Conservation (phyloP, 92 coral and sea anemone species). For the Anthopleura xanthogrammica region DNA sequence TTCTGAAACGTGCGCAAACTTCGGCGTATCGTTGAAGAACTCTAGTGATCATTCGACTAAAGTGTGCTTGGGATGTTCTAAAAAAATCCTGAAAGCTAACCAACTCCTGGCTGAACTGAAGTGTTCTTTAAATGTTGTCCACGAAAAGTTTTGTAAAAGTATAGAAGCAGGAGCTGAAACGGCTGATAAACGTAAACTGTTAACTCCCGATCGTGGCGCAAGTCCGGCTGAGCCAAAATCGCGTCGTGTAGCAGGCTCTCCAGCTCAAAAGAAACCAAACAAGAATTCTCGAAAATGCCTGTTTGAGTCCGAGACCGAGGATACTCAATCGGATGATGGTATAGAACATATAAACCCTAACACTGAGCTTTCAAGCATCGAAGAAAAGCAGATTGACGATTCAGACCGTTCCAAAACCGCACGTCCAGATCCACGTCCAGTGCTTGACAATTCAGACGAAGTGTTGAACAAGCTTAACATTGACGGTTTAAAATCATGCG, state of each 20-base stretch:
- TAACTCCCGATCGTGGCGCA: neutral
- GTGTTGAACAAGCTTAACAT: neutral
- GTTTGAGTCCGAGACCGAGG: too few species aligned
- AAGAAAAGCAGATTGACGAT: neutral
- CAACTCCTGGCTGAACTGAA: slow-evolving; percentile 17
- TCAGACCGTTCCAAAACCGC: neutral
- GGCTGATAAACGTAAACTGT: neutral
- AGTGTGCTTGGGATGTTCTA: slow-evolving; percentile 23
- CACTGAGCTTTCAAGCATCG: neutral
- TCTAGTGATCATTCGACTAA: slow-evolving; percentile 11
- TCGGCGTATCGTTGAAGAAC: neutral
- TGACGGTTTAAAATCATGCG: slow-evolving; percentile 2
- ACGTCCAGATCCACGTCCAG: too few species aligned
- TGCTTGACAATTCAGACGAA: neutral
- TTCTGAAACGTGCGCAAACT: slow-evolving; percentile 20
- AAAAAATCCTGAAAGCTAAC: slow-evolving; percentile 12
- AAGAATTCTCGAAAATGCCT: neutral
- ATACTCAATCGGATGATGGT: neutral
- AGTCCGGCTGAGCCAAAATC: neutral
- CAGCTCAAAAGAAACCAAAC: neutral
- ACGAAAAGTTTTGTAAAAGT: neutral
- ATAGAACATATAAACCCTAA: neutral
- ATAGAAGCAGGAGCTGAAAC: neutral
- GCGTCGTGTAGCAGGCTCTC: neutral
- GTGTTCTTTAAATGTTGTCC: slow-evolving; percentile 11